phyloP scores from a whole-genome alignment of 2,113 vertebrate genomes.

The Neofelis nebulosa region DNA sequence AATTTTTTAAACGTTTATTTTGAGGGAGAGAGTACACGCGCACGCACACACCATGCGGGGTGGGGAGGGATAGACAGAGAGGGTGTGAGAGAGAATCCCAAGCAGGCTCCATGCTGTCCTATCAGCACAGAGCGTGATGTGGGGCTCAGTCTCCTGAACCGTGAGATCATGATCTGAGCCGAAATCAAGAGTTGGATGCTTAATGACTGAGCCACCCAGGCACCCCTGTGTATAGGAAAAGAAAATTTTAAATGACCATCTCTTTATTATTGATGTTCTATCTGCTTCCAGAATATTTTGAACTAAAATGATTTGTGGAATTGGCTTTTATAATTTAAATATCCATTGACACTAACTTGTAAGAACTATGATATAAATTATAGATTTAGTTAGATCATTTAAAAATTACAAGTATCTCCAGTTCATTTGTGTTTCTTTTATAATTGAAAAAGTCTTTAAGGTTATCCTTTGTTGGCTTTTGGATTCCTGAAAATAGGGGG shows the following conservation, averaged over 20 bases:
- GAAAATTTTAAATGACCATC: not conserved
- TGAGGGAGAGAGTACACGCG: too few species aligned
- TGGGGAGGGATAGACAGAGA: too few species aligned
- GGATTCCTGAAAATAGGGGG: slow-evolving; percentile 38
- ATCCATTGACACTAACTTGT: not conserved
- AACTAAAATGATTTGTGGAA: not conserved
- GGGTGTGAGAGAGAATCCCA: too few species aligned
- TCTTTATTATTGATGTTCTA: slow-evolving; percentile 32
- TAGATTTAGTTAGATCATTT: slow-evolving; percentile 7
- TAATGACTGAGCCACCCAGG: too few species aligned
- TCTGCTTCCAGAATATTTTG: slow-evolving; percentile 7
- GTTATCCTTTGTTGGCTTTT: slow-evolving; percentile 11
- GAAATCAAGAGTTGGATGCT: too few species aligned
- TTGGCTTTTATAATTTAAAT: slow-evolving; percentile 4
- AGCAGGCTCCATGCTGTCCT: too few species aligned
- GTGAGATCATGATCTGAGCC: too few species aligned
- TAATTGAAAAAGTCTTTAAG: not conserved
- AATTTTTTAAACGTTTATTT: not conserved
- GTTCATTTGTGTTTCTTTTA: slow-evolving; percentile 14
- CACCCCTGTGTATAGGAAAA: not conserved
- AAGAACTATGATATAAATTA: not conserved
- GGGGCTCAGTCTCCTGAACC: too few species aligned
- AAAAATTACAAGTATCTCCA: slow-evolving; percentile 6
- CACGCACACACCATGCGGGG: too few species aligned
- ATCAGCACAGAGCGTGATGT: too few species aligned